Base-by-base conservation (phyloP, 2,797 vertebrate genomes). In the Octomys mimax region DNA sequence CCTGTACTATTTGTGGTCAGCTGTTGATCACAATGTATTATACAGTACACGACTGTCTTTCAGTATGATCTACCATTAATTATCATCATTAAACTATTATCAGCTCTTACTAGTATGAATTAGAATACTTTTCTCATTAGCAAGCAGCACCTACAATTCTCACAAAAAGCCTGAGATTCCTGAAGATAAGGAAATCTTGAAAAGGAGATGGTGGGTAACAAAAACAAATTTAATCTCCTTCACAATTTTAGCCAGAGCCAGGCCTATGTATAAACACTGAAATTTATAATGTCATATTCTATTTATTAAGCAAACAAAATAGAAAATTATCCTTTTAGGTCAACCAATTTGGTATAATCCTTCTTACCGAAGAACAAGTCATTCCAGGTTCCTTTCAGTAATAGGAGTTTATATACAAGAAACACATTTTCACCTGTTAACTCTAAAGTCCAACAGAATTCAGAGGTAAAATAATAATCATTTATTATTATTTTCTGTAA, bases 241-340 rank as follows among this genome's bases (percentile, higher is more conserved):
- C 52, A 66, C 1, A 87, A 9, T 84, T 80, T 61, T 87, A 80
- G 33, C 28, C 49, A 84, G 71, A 18, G 57, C n/a, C 28, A 79
- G 57, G 33, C 64, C 2, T 88, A 18, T 46, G 22, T 42, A 16
- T 61, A 33, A 16, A 84, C 64, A 84, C 16, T 13, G 33, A 91
- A 91, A 83, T 52, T 79, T 36, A 61, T 42, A 42, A 83, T 24
- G 2, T 19, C 64, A 22, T 26, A n/a, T 61, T 87, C 64, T 79
- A 52, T 66, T 87, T 33, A 88, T 73, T 79, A 95, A 80, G 81
- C 70, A 73, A 87, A 87, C 39, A 89, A 95, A 85, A 85, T 2
- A 95, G 11, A 75, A 46, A 95, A 80, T 88, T 49, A 89, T 8
- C 28, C 49, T 96, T 59, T 93, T 33, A 66, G n/a, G 39, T 68